Conservation (phyloP, 2,888 invertebrate species). For the Hymenopus coronatus region DNA sequence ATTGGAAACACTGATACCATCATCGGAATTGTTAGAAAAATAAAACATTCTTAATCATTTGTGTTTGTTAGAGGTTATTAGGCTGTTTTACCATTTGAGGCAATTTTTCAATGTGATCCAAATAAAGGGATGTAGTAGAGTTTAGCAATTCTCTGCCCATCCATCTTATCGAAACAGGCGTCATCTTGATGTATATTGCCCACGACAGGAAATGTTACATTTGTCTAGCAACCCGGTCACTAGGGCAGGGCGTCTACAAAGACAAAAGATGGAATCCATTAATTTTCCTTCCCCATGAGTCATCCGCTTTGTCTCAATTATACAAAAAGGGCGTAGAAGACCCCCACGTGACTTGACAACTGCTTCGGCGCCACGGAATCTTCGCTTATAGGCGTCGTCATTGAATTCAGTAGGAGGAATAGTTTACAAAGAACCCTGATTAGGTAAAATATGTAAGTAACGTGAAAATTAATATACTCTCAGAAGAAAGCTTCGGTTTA, state of each 20-base stretch:
- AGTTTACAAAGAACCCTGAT: too few relatives aligned
- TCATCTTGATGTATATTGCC: background rate
- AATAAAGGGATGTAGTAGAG: background rate
- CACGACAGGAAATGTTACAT: background rate
- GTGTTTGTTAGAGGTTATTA: too few relatives aligned
- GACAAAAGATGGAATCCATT: slow-evolving; percentile 9
- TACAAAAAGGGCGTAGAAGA: background rate
- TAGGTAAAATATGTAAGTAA: too few relatives aligned
- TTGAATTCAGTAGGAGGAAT: background rate
- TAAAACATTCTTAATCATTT: too few relatives aligned
- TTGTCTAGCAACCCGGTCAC: background rate
- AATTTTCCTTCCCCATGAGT: background rate
- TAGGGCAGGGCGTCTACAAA: background rate
- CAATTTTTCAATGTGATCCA: background rate
- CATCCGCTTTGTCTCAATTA: background rate
- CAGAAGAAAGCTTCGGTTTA: too few relatives aligned
- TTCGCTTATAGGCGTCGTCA: background rate
- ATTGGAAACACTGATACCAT: too few relatives aligned
- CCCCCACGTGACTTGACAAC: background rate
- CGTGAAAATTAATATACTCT: too few relatives aligned
- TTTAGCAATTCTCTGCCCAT: background rate
- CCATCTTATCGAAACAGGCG: background rate
- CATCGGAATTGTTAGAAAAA: too few relatives aligned
- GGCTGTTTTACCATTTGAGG: background rate
- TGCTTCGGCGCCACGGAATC: background rate